phyloP scores from a whole-genome alignment of 2,797 vertebrate genomes.

The Phataginus tricuspis region DNA sequence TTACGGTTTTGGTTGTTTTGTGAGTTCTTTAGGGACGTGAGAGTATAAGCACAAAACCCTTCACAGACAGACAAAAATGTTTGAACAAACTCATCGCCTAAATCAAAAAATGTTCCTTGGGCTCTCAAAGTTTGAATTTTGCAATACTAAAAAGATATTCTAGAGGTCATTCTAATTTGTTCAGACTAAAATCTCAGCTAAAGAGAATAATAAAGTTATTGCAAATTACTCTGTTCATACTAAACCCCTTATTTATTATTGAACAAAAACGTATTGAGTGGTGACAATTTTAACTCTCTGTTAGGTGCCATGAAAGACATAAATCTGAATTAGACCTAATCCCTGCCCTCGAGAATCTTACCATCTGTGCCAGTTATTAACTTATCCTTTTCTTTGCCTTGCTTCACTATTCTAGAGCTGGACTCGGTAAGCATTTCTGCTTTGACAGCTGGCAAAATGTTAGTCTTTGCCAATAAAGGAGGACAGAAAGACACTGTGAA shows the following conservation, averaged over 20 bases:
- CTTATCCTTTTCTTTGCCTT: neutral
- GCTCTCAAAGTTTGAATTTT: constrained; percentile 23
- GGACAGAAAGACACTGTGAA: neutral
- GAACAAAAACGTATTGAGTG: constrained; percentile 29
- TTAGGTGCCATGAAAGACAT: neutral
- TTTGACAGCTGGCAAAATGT: neutral
- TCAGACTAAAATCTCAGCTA: constrained; percentile 14
- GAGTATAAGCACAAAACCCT: neutral
- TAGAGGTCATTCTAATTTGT: neutral
- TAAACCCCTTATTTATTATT: neutral
- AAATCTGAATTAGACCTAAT: neutral
- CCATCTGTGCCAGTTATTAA: neutral
- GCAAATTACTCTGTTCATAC: neutral
- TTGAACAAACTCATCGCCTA: neutral
- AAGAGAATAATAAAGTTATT: constrained; percentile 11
- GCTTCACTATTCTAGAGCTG: neutral
- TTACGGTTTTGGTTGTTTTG: neutral
- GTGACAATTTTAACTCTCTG: neutral
- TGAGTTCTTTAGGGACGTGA: neutral
- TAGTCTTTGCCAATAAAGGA: constrained; percentile 15
- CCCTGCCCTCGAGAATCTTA: constrained; percentile 4
- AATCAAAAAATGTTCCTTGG: neutral
- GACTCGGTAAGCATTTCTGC: neutral
- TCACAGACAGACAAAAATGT: neutral
- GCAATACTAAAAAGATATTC: neutral